These are phyloP conservation scores for Propithecus deckenii DNA, from an alignment of 2,797 vertebrate genomes.

Conservation along the genomic window DNA sequence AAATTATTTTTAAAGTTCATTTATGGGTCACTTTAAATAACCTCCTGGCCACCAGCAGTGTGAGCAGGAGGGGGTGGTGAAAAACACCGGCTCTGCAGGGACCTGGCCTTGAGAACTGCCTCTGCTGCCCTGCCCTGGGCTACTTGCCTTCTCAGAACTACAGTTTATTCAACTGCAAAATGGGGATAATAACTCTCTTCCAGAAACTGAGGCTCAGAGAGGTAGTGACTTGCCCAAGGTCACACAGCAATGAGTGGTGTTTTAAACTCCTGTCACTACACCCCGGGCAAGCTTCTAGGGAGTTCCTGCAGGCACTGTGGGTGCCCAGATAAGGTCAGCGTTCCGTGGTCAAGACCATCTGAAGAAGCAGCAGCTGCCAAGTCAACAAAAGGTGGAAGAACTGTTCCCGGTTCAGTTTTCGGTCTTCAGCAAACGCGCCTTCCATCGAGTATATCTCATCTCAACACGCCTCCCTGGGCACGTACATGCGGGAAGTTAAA, in stretches of 20 bases:
- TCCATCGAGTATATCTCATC: too few species aligned
- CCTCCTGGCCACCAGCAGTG: accelerated
- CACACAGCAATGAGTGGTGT: not conserved
- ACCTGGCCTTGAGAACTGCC: not conserved
- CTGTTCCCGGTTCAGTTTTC: not conserved
- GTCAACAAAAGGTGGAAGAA: not conserved
- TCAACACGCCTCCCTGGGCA: not conserved
- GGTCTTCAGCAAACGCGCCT: not conserved
- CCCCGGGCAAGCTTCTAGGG: not conserved
- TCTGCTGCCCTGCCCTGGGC: not conserved
- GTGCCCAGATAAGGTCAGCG: not conserved
- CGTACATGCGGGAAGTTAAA: not conserved
- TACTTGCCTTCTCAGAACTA: not conserved
- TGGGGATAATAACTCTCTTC: not conserved
- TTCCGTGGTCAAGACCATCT: not conserved
- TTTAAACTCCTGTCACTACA: not conserved
- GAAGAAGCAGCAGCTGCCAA: not conserved
- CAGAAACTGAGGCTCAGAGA: constrained; percentile 5
- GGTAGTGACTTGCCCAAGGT: not conserved
- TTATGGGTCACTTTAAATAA: not conserved
- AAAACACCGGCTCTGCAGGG: not conserved
- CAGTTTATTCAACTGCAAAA: not conserved
- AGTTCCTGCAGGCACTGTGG: not conserved
- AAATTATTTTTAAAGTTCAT: not conserved
- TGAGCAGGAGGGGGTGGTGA: not conserved